Percentiles rank a stretch among this genome's conserved stretches.
Evolutionary conservation across 2,888 invertebrate genomes (phyloP).

Genomic region (Coleophora flavipennella): DNA sequence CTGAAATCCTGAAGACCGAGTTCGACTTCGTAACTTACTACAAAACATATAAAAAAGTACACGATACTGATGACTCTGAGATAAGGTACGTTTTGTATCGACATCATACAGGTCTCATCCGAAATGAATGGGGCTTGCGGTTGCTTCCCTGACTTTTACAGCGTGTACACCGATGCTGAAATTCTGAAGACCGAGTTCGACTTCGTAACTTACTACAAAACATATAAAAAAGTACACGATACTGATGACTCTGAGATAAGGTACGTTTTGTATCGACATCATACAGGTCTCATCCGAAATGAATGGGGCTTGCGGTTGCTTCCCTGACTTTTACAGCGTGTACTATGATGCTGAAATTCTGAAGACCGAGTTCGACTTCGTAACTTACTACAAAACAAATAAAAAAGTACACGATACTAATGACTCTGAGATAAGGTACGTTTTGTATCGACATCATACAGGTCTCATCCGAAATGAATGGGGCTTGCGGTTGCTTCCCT

Average conservation of each 20-base stretch:
- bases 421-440: neutral
- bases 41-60: neutral
- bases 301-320: slow-evolving; percentile 18
- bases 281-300: too few species aligned
- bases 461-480: too few species aligned
- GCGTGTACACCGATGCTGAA: slow-evolving; percentile 76
- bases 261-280: too few species aligned
- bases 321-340: slow-evolving; percentile 67
- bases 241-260: neutral
- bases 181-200: slow-evolving; percentile 75
- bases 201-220: neutral
- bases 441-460: too few species aligned
- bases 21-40: slow-evolving; percentile 36
- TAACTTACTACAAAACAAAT: neutral
- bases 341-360: slow-evolving; percentile 76
- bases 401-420: neutral
- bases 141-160: slow-evolving; percentile 57
- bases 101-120: too few species aligned
- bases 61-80: neutral
- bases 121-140: slow-evolving; percentile 14
- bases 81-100: too few species aligned
- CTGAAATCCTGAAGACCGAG: slow-evolving; percentile 75
- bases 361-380: slow-evolving; percentile 67
- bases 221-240: neutral
- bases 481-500: slow-evolving; percentile 24